Evolutionary conservation across 2,797 vertebrate species (phyloP).

Genomic region (Spondyliosoma cantharus): DNA sequence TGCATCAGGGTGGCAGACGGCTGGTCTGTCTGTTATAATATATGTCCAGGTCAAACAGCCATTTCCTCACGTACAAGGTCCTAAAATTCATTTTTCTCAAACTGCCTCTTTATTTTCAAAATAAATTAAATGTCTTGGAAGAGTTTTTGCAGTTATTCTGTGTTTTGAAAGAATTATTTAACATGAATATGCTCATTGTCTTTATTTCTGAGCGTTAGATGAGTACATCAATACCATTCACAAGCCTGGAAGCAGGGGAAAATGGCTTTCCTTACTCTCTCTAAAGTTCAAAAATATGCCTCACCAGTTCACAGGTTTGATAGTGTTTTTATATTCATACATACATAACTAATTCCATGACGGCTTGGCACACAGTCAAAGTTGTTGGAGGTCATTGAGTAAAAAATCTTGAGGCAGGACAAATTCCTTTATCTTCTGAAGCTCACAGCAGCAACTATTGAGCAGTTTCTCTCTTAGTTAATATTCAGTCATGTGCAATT

Average conservation of each 20-base stretch:
- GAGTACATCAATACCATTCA: neutral
- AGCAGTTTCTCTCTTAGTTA: neutral
- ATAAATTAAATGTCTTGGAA: neutral
- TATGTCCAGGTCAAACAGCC: neutral
- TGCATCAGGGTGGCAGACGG: conserved; percentile 28
- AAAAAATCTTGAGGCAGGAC: neutral
- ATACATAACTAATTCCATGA: too few relatives aligned
- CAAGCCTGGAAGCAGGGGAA: too few relatives aligned
- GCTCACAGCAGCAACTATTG: neutral
- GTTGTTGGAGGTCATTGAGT: neutral
- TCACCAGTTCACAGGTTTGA: neutral
- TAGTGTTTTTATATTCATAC: too few relatives aligned
- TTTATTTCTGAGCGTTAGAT: neutral
- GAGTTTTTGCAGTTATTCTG: neutral
- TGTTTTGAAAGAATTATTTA: neutral
- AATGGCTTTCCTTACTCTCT: neutral
- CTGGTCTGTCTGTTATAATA: conserved; percentile 11
- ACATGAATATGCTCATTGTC: neutral
- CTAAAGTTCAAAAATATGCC: neutral
- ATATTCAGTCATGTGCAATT: conserved; percentile 6
- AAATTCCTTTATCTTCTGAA: neutral
- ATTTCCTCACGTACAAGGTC: neutral
- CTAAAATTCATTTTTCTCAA: neutral
- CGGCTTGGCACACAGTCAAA: too few relatives aligned
- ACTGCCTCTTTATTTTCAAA: neutral